phyloP scores from a whole-genome alignment of 2,888 invertebrate genomes.

The Cataglyphis rosenhaueri region DNA sequence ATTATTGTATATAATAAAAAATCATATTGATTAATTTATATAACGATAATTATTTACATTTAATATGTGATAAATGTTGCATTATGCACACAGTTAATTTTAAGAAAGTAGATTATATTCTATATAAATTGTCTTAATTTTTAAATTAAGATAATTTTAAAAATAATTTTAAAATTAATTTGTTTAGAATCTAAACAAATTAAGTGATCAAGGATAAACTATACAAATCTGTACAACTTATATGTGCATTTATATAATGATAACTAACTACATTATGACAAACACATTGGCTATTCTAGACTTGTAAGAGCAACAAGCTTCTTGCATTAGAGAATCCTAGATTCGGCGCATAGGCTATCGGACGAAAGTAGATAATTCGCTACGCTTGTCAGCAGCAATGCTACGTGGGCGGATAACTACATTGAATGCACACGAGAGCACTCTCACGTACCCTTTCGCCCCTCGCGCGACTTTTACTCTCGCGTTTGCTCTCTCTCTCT shows the following conservation, averaged over 20 bases:
- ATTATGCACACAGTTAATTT: background rate
- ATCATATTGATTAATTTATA: background rate
- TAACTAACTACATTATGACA: background rate
- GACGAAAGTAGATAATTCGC: constrained; percentile 59
- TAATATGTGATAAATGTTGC: background rate
- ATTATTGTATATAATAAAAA: background rate
- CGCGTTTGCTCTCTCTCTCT: constrained; percentile 16
- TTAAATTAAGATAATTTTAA: too few relatives aligned
- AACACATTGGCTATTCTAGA: background rate
- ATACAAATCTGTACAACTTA: background rate
- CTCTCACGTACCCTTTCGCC: constrained; percentile 39
- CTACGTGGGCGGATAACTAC: constrained; percentile 56
- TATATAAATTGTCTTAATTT: background rate
- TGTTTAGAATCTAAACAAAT: background rate
- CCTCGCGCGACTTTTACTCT: constrained; percentile 46
- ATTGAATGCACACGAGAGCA: constrained; percentile 40
- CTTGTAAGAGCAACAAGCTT: constrained; percentile 52
- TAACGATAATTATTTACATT: background rate
- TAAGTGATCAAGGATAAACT: background rate
- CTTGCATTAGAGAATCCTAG: constrained; percentile 47
- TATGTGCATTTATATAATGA: background rate
- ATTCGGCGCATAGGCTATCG: constrained; percentile 40
- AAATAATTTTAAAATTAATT: too few relatives aligned
- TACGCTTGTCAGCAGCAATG: constrained; percentile 59
- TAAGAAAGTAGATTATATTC: background rate